These are phyloP conservation scores for Haemorhous mexicanus DNA, from an alignment of 2,113 vertebrate species.

Conservation along the genomic window DNA sequence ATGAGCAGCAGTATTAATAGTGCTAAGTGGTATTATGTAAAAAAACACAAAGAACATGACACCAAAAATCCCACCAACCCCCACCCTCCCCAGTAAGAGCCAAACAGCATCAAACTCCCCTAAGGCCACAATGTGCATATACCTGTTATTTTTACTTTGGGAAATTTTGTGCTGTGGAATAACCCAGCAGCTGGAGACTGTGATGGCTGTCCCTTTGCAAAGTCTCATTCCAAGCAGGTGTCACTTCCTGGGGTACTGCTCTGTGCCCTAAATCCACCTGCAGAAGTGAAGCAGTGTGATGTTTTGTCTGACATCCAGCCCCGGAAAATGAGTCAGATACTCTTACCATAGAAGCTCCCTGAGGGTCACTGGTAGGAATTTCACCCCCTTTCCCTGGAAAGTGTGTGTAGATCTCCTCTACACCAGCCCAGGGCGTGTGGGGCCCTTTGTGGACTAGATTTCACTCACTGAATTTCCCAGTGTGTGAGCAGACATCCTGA, in stretches of 20 bases:
- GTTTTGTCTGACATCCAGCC: neutral
- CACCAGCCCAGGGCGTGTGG: neutral
- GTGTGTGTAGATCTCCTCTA: accelerated
- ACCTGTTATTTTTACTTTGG: neutral
- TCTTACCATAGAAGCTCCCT: neutral
- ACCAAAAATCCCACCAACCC: neutral
- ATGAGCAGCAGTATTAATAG: neutral
- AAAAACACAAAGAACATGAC: neutral
- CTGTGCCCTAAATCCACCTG: neutral
- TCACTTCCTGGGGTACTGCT: neutral
- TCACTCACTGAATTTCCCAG: neutral
- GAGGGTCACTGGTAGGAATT: neutral
- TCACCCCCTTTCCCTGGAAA: neutral
- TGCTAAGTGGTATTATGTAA: neutral
- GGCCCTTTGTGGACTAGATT: neutral
- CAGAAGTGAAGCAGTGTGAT: neutral
- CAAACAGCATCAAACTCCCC: neutral
- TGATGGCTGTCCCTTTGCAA: neutral
- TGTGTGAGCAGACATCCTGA: neutral
- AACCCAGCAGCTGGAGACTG: neutral
- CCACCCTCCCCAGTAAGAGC: accelerated
- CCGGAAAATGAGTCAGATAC: neutral
- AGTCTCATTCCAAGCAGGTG: neutral
- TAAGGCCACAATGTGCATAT: neutral
- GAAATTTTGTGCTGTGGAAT: neutral